These are phyloP conservation scores for Melanotus villosus DNA, from an alignment of 2,888 invertebrate species.

Conservation along the genomic window DNA sequence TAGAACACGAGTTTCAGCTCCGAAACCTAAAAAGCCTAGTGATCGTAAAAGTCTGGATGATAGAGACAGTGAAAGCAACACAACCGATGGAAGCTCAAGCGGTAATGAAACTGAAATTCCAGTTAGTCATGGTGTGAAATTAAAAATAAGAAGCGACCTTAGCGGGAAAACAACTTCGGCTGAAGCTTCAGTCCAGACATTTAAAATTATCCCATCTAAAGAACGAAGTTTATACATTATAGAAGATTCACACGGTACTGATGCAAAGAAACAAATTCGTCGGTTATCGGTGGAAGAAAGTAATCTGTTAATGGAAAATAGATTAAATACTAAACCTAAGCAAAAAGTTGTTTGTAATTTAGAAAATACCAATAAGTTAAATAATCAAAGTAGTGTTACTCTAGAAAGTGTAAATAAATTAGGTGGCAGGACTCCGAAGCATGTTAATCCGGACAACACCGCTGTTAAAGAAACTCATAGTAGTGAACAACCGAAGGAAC, in stretches of 20 bases:
- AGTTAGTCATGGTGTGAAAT: not conserved
- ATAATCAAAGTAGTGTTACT: no score
- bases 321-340: no score
- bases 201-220: not conserved
- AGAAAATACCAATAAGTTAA: no score
- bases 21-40: constrained; percentile 22
- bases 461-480: no score
- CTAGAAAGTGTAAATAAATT: no score
- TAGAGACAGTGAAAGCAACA: constrained; percentile 1
- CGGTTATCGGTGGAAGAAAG: not conserved
- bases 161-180: not conserved
- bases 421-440: no score
- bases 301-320: not conserved
- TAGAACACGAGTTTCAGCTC: constrained; percentile 29
- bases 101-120: not conserved
- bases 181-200: not conserved
- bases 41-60: constrained; percentile 1
- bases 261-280: not conserved
- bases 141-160: constrained; percentile 7
- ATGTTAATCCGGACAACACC: no score
- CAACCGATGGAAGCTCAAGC: not conserved
- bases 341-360: no score
- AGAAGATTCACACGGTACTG: not conserved
- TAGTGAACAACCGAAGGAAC: not conserved
- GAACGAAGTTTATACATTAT: constrained; percentile 25